These are phyloP conservation scores for Chionoecetes opilio DNA, from an alignment of 1,140 invertebrate genomes.

Conservation along the genomic window DNA sequence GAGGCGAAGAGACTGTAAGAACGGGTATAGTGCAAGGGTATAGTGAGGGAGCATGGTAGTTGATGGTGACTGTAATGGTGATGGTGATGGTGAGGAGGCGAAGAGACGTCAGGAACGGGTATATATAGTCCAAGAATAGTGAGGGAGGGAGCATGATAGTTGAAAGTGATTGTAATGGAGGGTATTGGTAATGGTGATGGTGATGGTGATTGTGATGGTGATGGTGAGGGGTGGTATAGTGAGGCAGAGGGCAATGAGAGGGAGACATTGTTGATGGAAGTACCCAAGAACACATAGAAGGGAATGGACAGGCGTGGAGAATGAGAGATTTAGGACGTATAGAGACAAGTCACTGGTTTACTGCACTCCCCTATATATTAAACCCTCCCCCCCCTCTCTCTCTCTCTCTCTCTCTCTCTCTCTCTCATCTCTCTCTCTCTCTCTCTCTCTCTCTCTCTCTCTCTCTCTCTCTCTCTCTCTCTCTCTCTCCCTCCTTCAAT, in stretches of 20 bases:
- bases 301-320: background rate
- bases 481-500: too few relatives aligned
- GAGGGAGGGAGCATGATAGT: background rate
- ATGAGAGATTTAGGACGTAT: slow-evolving; percentile 3
- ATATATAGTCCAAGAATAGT: background rate
- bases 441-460: too few relatives aligned
- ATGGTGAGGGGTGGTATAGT: background rate
- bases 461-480: too few relatives aligned
- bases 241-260: background rate
- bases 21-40: too few relatives aligned
- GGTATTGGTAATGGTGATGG: background rate
- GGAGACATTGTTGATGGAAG: background rate
- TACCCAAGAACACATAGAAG: background rate
- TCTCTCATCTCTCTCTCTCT: too few relatives aligned
- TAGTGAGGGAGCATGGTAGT: too few relatives aligned
- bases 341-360: slow-evolving; percentile 14
- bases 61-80: background rate
- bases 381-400: background rate
- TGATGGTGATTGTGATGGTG: background rate
- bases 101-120: background rate
- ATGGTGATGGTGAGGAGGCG: background rate
- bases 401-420: too few relatives aligned
- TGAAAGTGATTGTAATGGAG: background rate
- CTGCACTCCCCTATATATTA: background rate
- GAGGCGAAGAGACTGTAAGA: too few relatives aligned